These are phyloP conservation scores for Tineola bisselliella DNA, from an alignment of 2,888 invertebrate species.

Conservation along the genomic window DNA sequence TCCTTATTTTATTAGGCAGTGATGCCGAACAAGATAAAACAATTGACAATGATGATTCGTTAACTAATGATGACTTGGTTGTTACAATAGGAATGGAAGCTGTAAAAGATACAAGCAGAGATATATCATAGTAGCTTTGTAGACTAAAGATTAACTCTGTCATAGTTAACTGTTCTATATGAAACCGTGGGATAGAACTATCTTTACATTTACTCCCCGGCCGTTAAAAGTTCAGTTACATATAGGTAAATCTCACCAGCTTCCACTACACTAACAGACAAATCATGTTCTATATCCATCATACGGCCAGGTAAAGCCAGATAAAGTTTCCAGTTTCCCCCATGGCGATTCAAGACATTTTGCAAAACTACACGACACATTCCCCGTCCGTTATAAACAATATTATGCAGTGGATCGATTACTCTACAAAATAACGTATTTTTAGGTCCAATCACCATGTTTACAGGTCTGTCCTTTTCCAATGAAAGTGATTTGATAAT, in stretches of 20 bases:
- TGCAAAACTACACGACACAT: slow-evolving; percentile 34
- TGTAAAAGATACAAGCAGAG: slow-evolving; percentile 22
- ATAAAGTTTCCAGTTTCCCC: slow-evolving; percentile 37
- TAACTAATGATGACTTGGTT: slow-evolving; percentile 15
- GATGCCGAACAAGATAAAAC: slow-evolving; percentile 34
- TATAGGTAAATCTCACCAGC: slow-evolving; percentile 24
- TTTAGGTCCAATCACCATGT: slow-evolving; percentile 33
- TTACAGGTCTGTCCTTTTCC: slow-evolving; percentile 26
- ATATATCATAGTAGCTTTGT: too few species aligned
- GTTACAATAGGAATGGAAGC: slow-evolving; percentile 29
- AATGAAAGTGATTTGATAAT: slow-evolving; percentile 3
- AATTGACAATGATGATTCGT: slow-evolving; percentile 23
- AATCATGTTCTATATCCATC: slow-evolving; percentile 23
- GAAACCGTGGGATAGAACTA: too few species aligned
- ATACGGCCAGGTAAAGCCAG: slow-evolving; percentile 33
- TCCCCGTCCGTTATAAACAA: slow-evolving; percentile 39
- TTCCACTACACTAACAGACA: slow-evolving; percentile 27
- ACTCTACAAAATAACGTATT: slow-evolving; percentile 41
- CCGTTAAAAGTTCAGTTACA: too few species aligned
- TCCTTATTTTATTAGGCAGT: slow-evolving; percentile 22
- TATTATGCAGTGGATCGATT: slow-evolving; percentile 23
- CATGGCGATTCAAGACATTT: slow-evolving; percentile 28
- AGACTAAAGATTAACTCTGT: too few species aligned
- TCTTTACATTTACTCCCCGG: too few species aligned
- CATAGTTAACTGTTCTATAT: too few species aligned